These are phyloP conservation scores for Diaperis boleti DNA, from an alignment of 2,888 invertebrate species.

Conservation along the genomic window DNA sequence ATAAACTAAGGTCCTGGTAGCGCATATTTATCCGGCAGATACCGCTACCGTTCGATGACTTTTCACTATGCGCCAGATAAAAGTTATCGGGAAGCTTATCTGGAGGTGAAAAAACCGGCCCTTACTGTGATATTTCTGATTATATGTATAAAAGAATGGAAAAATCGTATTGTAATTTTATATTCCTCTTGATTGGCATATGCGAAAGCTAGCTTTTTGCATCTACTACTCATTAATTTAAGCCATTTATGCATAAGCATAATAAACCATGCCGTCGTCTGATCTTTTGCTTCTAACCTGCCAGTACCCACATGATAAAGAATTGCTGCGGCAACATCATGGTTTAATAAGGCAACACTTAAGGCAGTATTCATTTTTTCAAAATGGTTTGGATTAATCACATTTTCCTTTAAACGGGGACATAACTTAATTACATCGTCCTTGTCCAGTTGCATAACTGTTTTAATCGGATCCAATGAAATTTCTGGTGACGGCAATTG, in stretches of 20 bases:
- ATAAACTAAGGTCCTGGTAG: no score
- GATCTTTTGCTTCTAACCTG: constrained; percentile 2
- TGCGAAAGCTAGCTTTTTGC: no score
- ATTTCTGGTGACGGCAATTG: background rate
- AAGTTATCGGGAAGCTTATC: no score
- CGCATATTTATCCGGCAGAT: no score
- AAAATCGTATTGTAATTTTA: no score
- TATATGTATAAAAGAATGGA: no score
- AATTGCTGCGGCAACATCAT: constrained; percentile 29
- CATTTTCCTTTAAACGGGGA: constrained; percentile 30
- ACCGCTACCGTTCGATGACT: no score
- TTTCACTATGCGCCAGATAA: no score
- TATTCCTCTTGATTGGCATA: no score
- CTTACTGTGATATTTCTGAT: no score
- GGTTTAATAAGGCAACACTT: constrained; percentile 24
- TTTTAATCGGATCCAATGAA: background rate
- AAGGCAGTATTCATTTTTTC: constrained; percentile 36
- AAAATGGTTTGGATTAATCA: constrained; percentile 31
- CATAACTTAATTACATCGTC: constrained; percentile 31
- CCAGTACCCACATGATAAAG: constrained; percentile 7
- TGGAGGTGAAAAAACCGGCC: no score
- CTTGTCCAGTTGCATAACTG: constrained; percentile 11
- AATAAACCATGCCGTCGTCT: constrained; percentile 28
- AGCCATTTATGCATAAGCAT: constrained; percentile 25
- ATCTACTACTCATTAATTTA: constrained; percentile 30